phyloP scores from a whole-genome alignment of 2,888 invertebrate species.

The Pediacus dermestoides region DNA sequence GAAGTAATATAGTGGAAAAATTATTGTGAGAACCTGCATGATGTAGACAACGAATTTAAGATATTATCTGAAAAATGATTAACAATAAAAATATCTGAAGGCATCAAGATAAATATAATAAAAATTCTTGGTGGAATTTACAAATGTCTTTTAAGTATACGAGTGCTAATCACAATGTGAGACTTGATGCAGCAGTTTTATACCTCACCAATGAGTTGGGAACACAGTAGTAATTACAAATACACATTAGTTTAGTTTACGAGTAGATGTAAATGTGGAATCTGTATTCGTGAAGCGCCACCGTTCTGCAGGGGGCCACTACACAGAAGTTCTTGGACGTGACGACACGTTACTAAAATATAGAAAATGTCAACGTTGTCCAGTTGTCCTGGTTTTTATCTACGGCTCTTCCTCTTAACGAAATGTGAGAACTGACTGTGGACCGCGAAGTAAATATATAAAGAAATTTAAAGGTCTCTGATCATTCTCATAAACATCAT shows the following conservation, averaged over 20 bases:
- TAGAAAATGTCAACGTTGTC: too few species aligned
- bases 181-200: slow-evolving; percentile 15
- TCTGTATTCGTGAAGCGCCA: slow-evolving; percentile 42
- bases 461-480: too few species aligned
- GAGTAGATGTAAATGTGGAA: slow-evolving; percentile 34
- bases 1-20: slow-evolving; percentile 16
- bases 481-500: too few species aligned
- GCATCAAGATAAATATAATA: slow-evolving; percentile 34
- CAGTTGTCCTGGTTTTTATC: too few species aligned
- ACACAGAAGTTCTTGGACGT: slow-evolving; percentile 45
- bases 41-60: slow-evolving; percentile 26
- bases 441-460: too few species aligned
- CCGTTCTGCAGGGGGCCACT: slow-evolving; percentile 37
- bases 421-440: too few species aligned
- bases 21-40: slow-evolving; percentile 31
- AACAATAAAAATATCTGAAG: slow-evolving; percentile 37
- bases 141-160: too few species aligned
- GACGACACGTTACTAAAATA: slow-evolving; percentile 47
- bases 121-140: slow-evolving; percentile 32
- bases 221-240: slow-evolving; percentile 44
- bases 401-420: too few species aligned
- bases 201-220: slow-evolving; percentile 11
- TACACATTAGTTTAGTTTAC: slow-evolving; percentile 40
- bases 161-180: slow-evolving; percentile 23
- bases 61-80: slow-evolving; percentile 34